A percentile compares a stretch with the other conserved stretches of the same genome.
phyloP scores from a whole-genome alignment of 1,140 invertebrate genomes.

The Tetramorium parvispinum region DNA sequence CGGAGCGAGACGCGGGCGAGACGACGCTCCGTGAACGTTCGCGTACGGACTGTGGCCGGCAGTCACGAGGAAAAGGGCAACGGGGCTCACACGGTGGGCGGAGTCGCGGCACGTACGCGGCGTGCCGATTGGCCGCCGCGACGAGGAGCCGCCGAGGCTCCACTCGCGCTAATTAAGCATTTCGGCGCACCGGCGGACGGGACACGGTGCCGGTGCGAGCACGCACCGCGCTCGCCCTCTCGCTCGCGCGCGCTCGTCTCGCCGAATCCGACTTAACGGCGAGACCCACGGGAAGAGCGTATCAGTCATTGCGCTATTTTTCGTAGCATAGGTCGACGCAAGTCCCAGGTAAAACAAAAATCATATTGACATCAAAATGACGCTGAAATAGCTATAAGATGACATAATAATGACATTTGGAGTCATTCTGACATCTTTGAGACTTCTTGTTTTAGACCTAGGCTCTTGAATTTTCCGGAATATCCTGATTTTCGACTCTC shows the following conservation, averaged over 20 bases:
- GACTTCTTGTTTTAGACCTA: too few relatives aligned
- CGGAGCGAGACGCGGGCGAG: slow-evolving; percentile 60
- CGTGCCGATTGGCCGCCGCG: slow-evolving; percentile 73
- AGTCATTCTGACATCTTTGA: too few relatives aligned
- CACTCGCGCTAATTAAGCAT: slow-evolving; percentile 81
- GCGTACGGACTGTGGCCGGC: slow-evolving; percentile 83
- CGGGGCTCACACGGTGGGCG: slow-evolving; percentile 76
- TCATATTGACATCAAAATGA: too few relatives aligned
- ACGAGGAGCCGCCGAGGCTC: slow-evolving; percentile 76
- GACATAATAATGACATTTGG: too few relatives aligned
- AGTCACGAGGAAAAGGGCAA: slow-evolving; percentile 85
- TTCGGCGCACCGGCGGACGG: slow-evolving; percentile 79
- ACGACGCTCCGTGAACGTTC: slow-evolving; percentile 80
- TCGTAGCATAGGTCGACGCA: too few relatives aligned
- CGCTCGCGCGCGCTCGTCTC: slow-evolving; percentile 32
- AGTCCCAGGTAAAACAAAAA: too few relatives aligned
- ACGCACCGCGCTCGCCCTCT: slow-evolving; percentile 51
- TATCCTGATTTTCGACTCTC: too few relatives aligned
- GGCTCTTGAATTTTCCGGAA: too few relatives aligned
- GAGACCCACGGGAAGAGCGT: too few relatives aligned
- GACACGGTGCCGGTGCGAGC: slow-evolving; percentile 35
- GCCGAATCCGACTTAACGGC: not conserved
- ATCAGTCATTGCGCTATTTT: too few relatives aligned
- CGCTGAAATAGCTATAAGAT: too few relatives aligned
- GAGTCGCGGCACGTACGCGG: slow-evolving; percentile 61